Percentiles rank a stretch among this genome's conserved stretches.
phyloP scores from a whole-genome alignment of 2,888 invertebrate species.

The Rotaria socialis region DNA sequence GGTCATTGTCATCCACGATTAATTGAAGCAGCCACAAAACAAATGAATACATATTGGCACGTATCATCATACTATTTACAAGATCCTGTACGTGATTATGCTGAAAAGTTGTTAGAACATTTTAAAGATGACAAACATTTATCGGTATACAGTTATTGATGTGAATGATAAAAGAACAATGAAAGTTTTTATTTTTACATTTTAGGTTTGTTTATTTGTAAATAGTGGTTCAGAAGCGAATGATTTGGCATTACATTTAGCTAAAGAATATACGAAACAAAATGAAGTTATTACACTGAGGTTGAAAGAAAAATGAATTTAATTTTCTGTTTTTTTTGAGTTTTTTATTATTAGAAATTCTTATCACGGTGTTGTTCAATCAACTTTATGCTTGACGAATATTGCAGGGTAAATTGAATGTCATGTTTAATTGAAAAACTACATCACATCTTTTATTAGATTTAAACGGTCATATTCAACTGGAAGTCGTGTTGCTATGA shows the following conservation, averaged over 20 bases:
- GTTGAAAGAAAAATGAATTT: conserved; percentile 48
- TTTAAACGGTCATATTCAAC: conserved; percentile 57
- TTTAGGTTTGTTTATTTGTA: conserved; percentile 79
- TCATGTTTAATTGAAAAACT: neutral
- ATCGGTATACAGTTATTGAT: neutral
- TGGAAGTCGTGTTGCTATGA: conserved; percentile 74
- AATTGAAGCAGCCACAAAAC: conserved; percentile 72
- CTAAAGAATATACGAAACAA: conserved; percentile 77
- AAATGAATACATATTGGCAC: conserved; percentile 79
- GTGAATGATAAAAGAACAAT: neutral
- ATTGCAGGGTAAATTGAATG: neutral
- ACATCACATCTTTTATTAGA: neutral
- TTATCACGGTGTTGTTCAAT: conserved; percentile 47
- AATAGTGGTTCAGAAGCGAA: conserved; percentile 97
- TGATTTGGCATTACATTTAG: conserved; percentile 81
- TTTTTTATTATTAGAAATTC: conserved; percentile 47
- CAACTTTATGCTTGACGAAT: conserved; percentile 3
- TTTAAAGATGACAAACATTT: conserved; percentile 40
- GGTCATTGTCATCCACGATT: conserved; percentile 97
- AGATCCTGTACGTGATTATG: conserved; percentile 82
- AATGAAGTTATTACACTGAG: conserved; percentile 76
- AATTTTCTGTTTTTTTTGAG: neutral
- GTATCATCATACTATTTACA: conserved; percentile 86
- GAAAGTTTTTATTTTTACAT: neutral
- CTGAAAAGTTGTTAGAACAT: conserved; percentile 73